Percentiles rank a stretch among this genome's conserved stretches.
phyloP scores from a whole-genome alignment of 2,888 invertebrate genomes.

The Exephanes ischioxanthus region DNA sequence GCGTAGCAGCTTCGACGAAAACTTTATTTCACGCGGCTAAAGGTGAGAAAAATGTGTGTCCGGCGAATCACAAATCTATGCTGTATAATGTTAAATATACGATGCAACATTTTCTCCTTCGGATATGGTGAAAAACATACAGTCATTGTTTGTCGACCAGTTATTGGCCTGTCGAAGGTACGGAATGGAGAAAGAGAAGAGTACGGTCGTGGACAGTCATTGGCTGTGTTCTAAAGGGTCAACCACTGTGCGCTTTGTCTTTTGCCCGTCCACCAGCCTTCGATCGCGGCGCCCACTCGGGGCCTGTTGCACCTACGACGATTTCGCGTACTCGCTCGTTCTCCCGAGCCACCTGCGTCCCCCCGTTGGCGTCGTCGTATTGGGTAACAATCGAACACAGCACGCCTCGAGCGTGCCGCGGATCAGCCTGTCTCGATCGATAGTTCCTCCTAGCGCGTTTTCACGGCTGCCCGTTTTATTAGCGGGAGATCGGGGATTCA shows the following conservation, averaged over 20 bases:
- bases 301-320: conserved; percentile 39
- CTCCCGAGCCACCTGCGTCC: conserved; percentile 29
- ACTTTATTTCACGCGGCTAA: conserved; percentile 16
- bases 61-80: neutral
- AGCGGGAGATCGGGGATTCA: neutral
- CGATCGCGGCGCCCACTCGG: conserved; percentile 39
- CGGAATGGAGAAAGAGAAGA: neutral
- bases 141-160: neutral
- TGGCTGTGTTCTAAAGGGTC: conserved; percentile 11
- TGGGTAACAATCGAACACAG: conserved; percentile 20
- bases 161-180: neutral
- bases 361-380: conserved; percentile 13
- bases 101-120: conserved; percentile 6
- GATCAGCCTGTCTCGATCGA: conserved; percentile 19
- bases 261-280: conserved; percentile 12
- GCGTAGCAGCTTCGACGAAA: conserved; percentile 21
- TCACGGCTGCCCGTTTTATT: neutral
- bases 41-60: conserved; percentile 15
- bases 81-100: neutral
- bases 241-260: neutral
- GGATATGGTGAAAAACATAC: neutral
- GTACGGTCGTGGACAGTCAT: neutral
- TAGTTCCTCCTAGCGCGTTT: neutral
- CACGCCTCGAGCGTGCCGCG: conserved; percentile 2
- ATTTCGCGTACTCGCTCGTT: conserved; percentile 18